Percentiles rank a stretch among this genome's conserved stretches.
Evolutionary conservation across 2,888 invertebrate species (phyloP).

Genomic region (Strigamia crassipes): DNA sequence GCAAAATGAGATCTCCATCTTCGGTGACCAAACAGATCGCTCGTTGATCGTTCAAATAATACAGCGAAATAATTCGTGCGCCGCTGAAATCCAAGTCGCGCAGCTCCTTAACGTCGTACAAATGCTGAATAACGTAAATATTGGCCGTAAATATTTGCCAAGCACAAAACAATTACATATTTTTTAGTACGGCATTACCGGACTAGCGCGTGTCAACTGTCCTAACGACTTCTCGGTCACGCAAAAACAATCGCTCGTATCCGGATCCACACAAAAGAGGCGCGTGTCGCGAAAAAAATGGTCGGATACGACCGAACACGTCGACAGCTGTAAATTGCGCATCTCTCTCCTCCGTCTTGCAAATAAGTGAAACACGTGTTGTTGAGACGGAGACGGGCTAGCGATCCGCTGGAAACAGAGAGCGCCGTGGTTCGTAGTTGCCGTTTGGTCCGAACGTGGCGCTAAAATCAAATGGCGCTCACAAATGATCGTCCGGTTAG

Average conservation of each 20-base stretch:
- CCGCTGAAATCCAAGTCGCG: neutral
- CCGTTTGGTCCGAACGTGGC: neutral
- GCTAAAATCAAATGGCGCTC: neutral
- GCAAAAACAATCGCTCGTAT: neutral
- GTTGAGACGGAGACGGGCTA: neutral
- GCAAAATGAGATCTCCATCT: constrained; percentile 22
- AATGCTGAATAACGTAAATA: neutral
- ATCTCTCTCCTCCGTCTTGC: neutral
- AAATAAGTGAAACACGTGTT: neutral
- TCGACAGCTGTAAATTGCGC: neutral
- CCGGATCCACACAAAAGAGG: neutral
- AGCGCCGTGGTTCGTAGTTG: neutral
- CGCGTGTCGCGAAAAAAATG: neutral
- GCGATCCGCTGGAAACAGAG: no score
- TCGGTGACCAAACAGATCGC: neutral
- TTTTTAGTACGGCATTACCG: neutral
- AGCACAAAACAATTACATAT: no score
- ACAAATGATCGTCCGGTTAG: neutral
- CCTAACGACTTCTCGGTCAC: neutral
- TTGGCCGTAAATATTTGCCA: no score
- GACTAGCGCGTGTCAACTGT: neutral
- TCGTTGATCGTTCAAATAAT: neutral
- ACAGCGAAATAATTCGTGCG: neutral
- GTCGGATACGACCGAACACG: neutral
- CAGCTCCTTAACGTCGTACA: neutral